Base-by-base conservation (phyloP, 2,888 invertebrate species). In the Herminia tarsipennalis region DNA sequence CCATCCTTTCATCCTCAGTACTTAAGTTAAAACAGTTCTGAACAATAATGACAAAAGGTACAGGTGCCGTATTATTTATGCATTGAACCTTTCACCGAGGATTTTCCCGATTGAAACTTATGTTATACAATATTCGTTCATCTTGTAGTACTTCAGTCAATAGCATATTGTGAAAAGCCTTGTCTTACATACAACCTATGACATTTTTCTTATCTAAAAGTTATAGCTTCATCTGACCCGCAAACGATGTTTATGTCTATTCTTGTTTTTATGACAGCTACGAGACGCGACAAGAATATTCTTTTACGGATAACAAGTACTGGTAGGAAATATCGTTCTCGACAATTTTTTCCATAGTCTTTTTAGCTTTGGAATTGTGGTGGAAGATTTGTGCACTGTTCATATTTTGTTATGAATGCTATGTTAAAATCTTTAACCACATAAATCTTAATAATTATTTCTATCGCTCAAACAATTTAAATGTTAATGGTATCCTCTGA, bases 151-250 rank as follows among this genome's bases (percentile, higher is more conserved):
- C n/a, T n/a, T n/a, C n/a, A n/a, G n/a, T n/a, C n/a, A n/a, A n/a
- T n/a, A n/a, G n/a, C n/a, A n/a, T n/a, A n/a, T n/a, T n/a, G n/a
- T n/a, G n/a, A n/a, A n/a, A n/a, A n/a, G n/a, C n/a, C n/a, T n/a
- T n/a, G n/a, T n/a, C n/a, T n/a, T n/a, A n/a, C n/a, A n/a, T n/a
- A n/a, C n/a, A n/a, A n/a, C n/a, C n/a, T n/a, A n/a, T 24, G 27
- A 35, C 9, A 24, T 25, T 45, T 59, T 60, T 66, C 49, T 62
- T 65, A 66, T 73, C 61, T 54, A 27, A 57, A 45, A 64, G 53
- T 59, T 67, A 70, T 63, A 71, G 56, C 42, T 53, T 60, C 53
- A 66, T 61, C 56, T 43, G n/a, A n/a, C n/a, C n/a, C n/a, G n/a
- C n/a, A 51, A 61, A 55, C 47, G 45, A 48, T 59, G 51, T 62